Conservation (phyloP, 2,797 vertebrate species). For the Naso thynnoides region DNA sequence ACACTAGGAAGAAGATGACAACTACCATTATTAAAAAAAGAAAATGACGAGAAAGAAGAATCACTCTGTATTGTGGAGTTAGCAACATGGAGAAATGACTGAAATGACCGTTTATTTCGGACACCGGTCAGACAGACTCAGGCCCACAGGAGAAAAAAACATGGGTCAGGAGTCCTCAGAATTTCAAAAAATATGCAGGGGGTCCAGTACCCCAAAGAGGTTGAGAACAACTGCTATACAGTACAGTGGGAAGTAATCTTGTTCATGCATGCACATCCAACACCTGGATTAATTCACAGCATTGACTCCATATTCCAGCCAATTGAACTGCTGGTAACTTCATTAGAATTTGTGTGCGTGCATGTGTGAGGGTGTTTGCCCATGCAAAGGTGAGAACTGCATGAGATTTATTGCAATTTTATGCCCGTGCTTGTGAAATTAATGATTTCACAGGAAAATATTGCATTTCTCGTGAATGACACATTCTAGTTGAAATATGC, state of each 20-base stretch:
- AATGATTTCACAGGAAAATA: slow-evolving; percentile 68
- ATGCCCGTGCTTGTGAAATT: slow-evolving; percentile 58
- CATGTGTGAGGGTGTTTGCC: background rate
- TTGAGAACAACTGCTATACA: too few species aligned
- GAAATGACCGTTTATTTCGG: too few species aligned
- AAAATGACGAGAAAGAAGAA: too few species aligned
- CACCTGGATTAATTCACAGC: slow-evolving; percentile 67
- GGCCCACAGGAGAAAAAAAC: too few species aligned
- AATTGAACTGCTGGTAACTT: slow-evolving; percentile 47
- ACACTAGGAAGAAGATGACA: too few species aligned
- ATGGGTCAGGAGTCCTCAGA: too few species aligned
- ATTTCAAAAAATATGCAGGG: too few species aligned
- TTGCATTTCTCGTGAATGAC: slow-evolving; percentile 68
- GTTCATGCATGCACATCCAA: slow-evolving; percentile 58
- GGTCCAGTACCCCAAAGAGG: too few species aligned
- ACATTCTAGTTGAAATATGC: slow-evolving; percentile 73
- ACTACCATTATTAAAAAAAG: too few species aligned
- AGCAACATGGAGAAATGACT: too few species aligned
- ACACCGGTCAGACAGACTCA: too few species aligned
- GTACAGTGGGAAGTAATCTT: slow-evolving; percentile 63
- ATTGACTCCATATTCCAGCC: slow-evolving; percentile 36
- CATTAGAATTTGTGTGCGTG: slow-evolving; percentile 16
- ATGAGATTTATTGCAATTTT: slow-evolving; percentile 62
- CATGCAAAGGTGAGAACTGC: slow-evolving; percentile 14
- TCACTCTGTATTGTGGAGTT: too few species aligned